Evolutionary conservation across 2,888 invertebrate species (phyloP), one percentile per base, ranked within the genome.

Genomic region (Nowickia ferox): DNA sequence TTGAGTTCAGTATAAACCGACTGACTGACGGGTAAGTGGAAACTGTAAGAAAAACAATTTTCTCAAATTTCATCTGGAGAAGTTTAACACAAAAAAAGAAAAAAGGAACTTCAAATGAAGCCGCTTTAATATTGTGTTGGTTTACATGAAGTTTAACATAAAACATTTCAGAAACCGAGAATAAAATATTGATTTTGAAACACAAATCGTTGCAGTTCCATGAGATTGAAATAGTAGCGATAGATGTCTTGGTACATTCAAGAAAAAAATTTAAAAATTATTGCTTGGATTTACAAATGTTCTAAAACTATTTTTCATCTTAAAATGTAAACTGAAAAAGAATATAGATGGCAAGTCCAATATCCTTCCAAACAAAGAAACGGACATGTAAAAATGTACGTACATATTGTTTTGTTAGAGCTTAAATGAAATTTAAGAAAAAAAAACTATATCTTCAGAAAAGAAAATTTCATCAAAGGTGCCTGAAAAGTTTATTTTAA

Each of bases 61-160:
- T 87, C 87, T 88, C 88, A 85, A 86, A 88, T 88, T 88, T 88
- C 88, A 88, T 74, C 51, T 83, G 53, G 10, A 83, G 66, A 51
- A 82, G 59, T 57, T 69, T 1, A 19, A 68, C 5, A 63, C n/a
- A n/a, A n/a, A n/a, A 87, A 87, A 61, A 61, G 81, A 86, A 87
- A 86, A 30, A 30, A 30, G 6, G 30, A 30, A 30, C 87, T 88
- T 86, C 86, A 83, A 86, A 83, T 15, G 83, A 63, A 72, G 79
- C 86, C 86, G 86, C 79, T n/a, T 19, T 55, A 53, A 40, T 59
- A 22, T 42, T 38, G 19, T 65, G 10, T 55, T 55, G 11, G 30
- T 69, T 13, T 40, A 10, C 38, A 22, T 44, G 30, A 19, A 44
- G 13, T 53, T 71, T 63, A 17, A 40, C 71, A 65, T 44, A 15